These are phyloP conservation scores for Gadus macrocephalus DNA, from an alignment of 2,113 vertebrate species.

Conservation along the genomic window DNA sequence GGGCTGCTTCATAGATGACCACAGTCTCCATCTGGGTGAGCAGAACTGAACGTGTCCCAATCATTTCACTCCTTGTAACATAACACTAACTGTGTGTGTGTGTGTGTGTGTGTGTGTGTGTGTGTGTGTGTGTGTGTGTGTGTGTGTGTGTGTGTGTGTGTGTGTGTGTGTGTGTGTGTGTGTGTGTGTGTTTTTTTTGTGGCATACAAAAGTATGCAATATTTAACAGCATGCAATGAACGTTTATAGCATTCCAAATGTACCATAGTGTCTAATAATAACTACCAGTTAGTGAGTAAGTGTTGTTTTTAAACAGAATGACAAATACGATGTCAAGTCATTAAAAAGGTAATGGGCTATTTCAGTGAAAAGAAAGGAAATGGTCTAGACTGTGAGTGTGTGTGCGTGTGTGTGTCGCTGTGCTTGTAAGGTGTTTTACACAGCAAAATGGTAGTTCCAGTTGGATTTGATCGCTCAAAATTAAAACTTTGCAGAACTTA, in stretches of 20 bases:
- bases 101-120: not conserved
- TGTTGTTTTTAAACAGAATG: conserved; percentile 4
- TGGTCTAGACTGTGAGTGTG: conserved; percentile 20
- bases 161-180: conserved; percentile 1
- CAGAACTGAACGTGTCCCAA: conserved; percentile 25
- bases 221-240: not conserved
- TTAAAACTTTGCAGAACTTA: no score
- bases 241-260: not conserved
- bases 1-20: conserved; percentile 33
- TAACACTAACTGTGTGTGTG: conserved; percentile 15
- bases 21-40: conserved; percentile 30
- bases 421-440: no score
- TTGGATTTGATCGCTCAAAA: no score
- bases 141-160: not conserved
- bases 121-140: conserved; percentile 11
- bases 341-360: not conserved
- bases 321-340: conserved; percentile 4
- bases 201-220: not conserved
- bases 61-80: conserved; percentile 31
- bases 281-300: not conserved
- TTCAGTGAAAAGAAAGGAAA: conserved; percentile 22
- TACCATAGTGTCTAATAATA: not conserved
- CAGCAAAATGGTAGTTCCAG: no score
- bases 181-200: not conserved
- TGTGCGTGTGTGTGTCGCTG: not conserved